Evolutionary conservation across 2,888 invertebrate genomes (phyloP), one percentile per base, ranked within the genome.

Genomic region (Caradrina kadenii): DNA sequence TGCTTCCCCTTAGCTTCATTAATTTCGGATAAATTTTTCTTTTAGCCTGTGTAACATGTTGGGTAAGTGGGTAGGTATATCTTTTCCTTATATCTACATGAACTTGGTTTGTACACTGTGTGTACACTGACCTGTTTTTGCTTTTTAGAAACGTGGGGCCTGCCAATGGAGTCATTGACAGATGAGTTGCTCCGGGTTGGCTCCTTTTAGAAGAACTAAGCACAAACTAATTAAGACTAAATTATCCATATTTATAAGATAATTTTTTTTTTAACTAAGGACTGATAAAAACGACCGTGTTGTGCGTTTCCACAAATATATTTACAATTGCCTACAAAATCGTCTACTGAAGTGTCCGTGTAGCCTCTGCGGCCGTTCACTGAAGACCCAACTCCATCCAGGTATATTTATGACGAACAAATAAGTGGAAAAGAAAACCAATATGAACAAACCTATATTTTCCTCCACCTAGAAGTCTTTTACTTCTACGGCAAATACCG

Each of bases 401-500:
- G 45, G 45, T 17, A 45, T 17, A 45, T 45, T 45, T 45, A 45
- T 10, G 22, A 35, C 11, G 45, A 21, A 21, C 52, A 64, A 71
- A 63, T 39, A 71, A 48, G 19, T n/a, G 21, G 35, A n/a, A 56
- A 26, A 45, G 19, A 55, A n/a, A 62, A 49, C 8, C 15, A 49
- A 60, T 49, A 63, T 11, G 11, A 11, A 35, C 75, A 59, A 39
- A 53, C 77, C 64, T 22, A 48, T 76, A 76, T 76, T 76, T 63
- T 8, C 63, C 42, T 35, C 21, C 31, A 39, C 21, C 48, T 19
- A 67, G 56, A 49, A 21, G 35, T 69, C 69, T 61, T 26, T 66
- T 70, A 69, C 56, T 69, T 6, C 21, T 63, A 61, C 15, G 17
- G 55, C 42, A 77, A 71, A 76, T 67, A 80, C 71, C 48, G 58